phyloP scores from a whole-genome alignment of 2,113 vertebrate genomes.

The Kobus ellipsiprymnus region DNA sequence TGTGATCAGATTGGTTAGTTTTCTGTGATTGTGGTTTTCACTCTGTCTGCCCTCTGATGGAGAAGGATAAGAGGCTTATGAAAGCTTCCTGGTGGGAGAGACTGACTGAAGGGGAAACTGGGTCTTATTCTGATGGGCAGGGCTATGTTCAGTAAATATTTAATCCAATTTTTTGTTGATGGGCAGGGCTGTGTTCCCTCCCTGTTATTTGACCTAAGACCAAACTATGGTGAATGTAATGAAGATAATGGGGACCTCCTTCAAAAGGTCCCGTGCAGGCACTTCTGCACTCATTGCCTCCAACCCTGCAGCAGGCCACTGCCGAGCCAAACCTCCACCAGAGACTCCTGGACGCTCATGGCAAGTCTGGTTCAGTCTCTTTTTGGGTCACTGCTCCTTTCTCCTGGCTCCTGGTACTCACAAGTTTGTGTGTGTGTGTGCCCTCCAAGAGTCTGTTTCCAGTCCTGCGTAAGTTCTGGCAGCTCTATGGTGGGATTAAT shows the following conservation, averaged over 20 bases:
- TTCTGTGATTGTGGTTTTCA: background rate
- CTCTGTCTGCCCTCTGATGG: background rate
- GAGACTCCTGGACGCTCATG: background rate
- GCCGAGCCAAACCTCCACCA: accelerated
- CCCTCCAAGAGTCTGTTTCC: background rate
- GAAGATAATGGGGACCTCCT: background rate
- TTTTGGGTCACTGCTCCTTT: background rate
- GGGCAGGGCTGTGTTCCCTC: background rate
- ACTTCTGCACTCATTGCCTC: background rate
- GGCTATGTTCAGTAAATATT: background rate
- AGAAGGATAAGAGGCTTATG: background rate
- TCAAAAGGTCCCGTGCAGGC: background rate
- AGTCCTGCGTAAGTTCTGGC: background rate
- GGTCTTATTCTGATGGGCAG: background rate
- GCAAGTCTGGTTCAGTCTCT: background rate
- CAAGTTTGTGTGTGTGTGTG: background rate
- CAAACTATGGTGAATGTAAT: background rate
- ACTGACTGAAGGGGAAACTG: background rate
- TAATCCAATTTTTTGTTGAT: background rate
- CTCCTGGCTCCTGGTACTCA: background rate
- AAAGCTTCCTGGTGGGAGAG: background rate
- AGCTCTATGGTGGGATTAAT: background rate
- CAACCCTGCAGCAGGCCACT: background rate
- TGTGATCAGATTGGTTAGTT: background rate
- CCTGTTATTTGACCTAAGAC: background rate